Evolutionary conservation across 2,888 invertebrate species (phyloP).

Genomic region (Adelognathus sp.): DNA sequence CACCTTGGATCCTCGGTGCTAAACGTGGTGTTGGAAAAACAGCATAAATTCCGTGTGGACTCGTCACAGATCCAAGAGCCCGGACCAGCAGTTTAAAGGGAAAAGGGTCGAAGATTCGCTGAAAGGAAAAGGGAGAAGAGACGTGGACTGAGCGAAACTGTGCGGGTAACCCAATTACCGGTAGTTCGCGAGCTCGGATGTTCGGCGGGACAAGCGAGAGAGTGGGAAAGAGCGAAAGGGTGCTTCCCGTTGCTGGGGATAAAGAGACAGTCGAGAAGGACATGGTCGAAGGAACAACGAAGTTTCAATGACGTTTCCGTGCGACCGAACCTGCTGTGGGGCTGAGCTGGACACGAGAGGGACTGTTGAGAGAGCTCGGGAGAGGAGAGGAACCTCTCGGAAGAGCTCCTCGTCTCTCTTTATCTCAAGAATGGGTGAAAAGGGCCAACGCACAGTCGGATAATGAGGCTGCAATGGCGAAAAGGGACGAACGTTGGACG

Average conservation of each 20-base stretch:
- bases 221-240: not conserved
- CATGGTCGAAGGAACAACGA: slow-evolving; percentile 1
- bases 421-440: slow-evolving; percentile 5
- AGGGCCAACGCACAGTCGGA: slow-evolving; percentile 34
- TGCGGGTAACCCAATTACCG: slow-evolving; percentile 11
- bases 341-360: not conserved
- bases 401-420: too few species aligned
- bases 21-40: not conserved
- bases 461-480: slow-evolving; percentile 58
- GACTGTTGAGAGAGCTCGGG: not conserved
- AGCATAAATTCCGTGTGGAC: not conserved
- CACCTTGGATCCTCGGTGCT: not conserved
- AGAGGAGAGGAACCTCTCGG: slow-evolving; percentile 12
- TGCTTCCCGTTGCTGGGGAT: not conserved
- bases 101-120: not conserved
- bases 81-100: not conserved
- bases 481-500: slow-evolving; percentile 25
- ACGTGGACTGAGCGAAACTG: not conserved
- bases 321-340: not conserved
- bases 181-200: not conserved
- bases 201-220: not conserved
- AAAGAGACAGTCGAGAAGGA: slow-evolving; percentile 2
- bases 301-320: not conserved
- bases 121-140: not conserved
- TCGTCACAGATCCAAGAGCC: not conserved